Base-by-base conservation (phyloP, 30 jellyfish, hydroid and myxozoan genomes). In the Calvadosia cruxmelitensis region DNA sequence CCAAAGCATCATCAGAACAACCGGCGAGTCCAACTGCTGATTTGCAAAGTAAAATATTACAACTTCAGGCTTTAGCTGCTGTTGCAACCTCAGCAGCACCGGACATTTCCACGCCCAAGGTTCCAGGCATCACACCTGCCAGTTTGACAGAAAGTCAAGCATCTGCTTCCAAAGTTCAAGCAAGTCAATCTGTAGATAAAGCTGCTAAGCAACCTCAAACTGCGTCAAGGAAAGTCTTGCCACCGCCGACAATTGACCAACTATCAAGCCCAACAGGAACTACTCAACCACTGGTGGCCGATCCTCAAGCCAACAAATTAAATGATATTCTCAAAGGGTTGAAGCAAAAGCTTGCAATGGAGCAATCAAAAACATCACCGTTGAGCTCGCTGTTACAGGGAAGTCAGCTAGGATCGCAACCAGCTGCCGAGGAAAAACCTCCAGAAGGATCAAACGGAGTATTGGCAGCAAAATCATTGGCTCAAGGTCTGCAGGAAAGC, bases 21-120 rank as follows among this genome's bases (percentile, higher is more conserved):
- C 20, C 57, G 20, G 57, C 57, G 20, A 42, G 15, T 5, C 15
- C 57, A 42, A 42, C 57, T 5, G n/a, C n/a, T n/a, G 57, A 42
- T 42, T 5, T 42, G 15, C 57, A 42, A 42, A 42, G 57, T 20
- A 42, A 42, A 42, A 42, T 42, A 5, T 20, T 42, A 5, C 57
- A 42, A 42, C 20, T 42, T 10, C 57, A 42, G 20, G 57, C 57
- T 5, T 42, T 42, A 20, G 57, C 57, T 5, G 57, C 57, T 5
- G 57, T 42, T 42, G 57, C 57, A 42, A 5, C 57, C 20, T 42
- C 57, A 42, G 57, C 57, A 42, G 57, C 57, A 42, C 57, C 57
- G 10, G 57, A 42, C 10, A 20, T 42, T 42, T 10, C 57, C 57
- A n/a, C n/a, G n/a, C n/a, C n/a, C n/a, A 42, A 42, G 20, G 10